A percentile compares a stretch with the other conserved stretches of the same genome.
Evolutionary conservation across 53 echinoderm and acorn worm species (phyloP).

Genomic region (Arbacia lixula): DNA sequence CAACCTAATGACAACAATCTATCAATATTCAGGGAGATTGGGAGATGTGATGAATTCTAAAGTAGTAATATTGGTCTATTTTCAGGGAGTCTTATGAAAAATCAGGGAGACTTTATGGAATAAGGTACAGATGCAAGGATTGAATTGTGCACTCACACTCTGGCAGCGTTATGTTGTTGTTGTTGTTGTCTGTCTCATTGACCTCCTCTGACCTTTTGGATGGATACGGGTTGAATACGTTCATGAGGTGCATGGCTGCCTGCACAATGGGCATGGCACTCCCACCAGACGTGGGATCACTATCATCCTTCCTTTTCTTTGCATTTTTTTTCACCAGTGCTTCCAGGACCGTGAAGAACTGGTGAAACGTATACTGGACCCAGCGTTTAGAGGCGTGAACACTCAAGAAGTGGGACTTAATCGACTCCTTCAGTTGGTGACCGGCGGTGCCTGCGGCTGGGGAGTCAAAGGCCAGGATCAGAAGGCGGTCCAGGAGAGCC

Average conservation of each 20-base stretch:
- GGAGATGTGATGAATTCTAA: no score
- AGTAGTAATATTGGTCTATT: no score
- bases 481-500: not conserved
- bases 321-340: not conserved
- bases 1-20: no score
- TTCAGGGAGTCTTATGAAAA: no score
- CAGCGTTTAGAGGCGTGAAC: not conserved
- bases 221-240: not conserved
- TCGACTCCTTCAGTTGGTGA: not conserved
- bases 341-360: conserved; percentile 13
- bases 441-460: not conserved
- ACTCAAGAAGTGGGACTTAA: not conserved
- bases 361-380: not conserved
- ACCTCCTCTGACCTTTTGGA: no score
- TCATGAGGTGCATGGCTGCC: conserved; percentile 5
- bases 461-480: not conserved
- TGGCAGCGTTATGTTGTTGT: no score
- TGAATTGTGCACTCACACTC: no score
- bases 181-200: no score
- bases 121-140: no score
- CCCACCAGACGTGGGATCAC: not conserved
- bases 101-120: no score
- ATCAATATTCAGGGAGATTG: no score
- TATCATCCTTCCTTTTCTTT: not conserved
- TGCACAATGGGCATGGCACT: not conserved